Evolutionary conservation across 2,113 vertebrate genomes (phyloP), one percentile per base, ranked within the genome.

Genomic region (Hippotragus niger): DNA sequence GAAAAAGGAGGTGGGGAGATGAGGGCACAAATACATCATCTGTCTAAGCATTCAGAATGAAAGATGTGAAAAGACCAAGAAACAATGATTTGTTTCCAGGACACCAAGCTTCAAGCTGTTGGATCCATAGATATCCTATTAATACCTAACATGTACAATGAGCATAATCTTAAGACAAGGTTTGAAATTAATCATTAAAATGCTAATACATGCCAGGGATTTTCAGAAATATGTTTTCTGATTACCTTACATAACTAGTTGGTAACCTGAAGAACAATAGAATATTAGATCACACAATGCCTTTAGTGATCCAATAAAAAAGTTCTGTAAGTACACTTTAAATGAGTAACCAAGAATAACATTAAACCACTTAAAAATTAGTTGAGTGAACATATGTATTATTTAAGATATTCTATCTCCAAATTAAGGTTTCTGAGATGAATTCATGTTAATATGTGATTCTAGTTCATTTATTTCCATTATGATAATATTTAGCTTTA

Each of bases 11-110:
- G 78, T 95, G 33, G 29, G 23, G 71, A 88, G 43, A 91, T 45
- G 16, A 45, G 83, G 36, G 55, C 83, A 78, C 36, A 80, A 78
- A 89, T 29, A 67, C 89, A 57, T 57, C 76, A 91, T 47, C 87
- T 95, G 33, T 94, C 50, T 80, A 76, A 45, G 43, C 29, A 80
- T 96, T 94, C 36, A 84, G 50, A 90, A 95, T 84, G 80, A 97
- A 91, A 88, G 74, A 83, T 3, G 11, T 83, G 71, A 91, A 92
- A 78, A 40, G 47, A n/a, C 53, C 23, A 64, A 87, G n/a, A 78
- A 95, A 25, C 50, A 92, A 91, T 92, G 43, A 62, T 27, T 85
- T 95, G 17, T 13, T 74, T 96, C 23, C 25, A 94, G 29, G 17
- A 2, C 5, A 83, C 15, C 74, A 85, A 90, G 88, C 55, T 95